These are phyloP conservation scores for Xenus cinereus DNA, from an alignment of 2,113 vertebrate species.

Conservation along the genomic window DNA sequence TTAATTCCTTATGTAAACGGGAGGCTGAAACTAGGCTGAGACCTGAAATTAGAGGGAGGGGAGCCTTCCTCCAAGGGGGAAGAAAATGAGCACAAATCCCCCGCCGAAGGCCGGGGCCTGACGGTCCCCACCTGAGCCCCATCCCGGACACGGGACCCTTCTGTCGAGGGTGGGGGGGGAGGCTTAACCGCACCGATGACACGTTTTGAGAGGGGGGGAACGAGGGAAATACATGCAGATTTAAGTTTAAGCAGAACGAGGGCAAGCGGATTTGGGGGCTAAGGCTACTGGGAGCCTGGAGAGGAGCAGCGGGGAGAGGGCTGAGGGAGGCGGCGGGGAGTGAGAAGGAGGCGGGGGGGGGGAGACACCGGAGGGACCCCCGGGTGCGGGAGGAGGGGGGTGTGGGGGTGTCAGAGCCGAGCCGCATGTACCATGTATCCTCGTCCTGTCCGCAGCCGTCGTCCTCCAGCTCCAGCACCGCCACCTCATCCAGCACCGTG, in stretches of 20 bases:
- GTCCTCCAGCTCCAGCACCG: conserved; percentile 84
- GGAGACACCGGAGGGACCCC: neutral
- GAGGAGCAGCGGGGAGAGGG: neutral
- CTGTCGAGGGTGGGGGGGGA: too few relatives aligned
- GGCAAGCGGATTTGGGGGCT: neutral
- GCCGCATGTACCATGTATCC: conserved; percentile 82
- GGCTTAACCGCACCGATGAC: neutral
- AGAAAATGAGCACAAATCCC: fast-evolving
- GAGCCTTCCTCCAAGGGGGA: neutral
- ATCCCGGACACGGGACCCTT: neutral
- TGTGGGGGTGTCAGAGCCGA: neutral
- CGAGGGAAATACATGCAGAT: neutral
- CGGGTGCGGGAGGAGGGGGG: too few relatives aligned
- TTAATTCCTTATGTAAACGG: conserved; percentile 51
- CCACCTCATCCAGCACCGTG: conserved; percentile 86
- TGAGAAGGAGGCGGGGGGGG: neutral
- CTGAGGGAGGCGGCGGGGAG: too few relatives aligned
- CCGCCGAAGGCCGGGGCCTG: neutral
- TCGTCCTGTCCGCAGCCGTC: conserved; percentile 77
- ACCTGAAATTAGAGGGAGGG: neutral
- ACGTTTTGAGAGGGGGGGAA: neutral
- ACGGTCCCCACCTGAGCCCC: neutral
- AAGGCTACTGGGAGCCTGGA: neutral
- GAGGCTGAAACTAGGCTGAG: conserved; percentile 5
- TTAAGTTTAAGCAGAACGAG: neutral